Evolutionary conservation across 2,888 invertebrate genomes (phyloP).

Genomic region (Drosophila monieri): DNA sequence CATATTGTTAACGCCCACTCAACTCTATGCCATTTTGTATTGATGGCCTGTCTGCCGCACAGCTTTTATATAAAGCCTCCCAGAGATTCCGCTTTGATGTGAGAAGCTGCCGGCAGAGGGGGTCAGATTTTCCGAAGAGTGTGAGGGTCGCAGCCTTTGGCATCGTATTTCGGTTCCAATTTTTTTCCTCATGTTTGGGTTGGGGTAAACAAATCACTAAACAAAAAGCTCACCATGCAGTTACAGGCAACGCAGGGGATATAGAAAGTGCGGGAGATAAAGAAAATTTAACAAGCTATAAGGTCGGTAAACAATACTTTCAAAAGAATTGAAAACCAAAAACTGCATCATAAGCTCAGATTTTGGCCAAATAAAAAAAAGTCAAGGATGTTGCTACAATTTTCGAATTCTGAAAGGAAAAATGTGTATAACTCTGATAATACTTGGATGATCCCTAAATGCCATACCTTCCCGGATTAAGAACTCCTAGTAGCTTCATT

Average conservation of each 20-base stretch:
- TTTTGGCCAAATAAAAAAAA: no score
- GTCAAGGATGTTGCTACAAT: no score
- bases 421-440: no score
- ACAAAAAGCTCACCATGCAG: slow-evolving; percentile 77
- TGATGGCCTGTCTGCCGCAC: slow-evolving; percentile 80
- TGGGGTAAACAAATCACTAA: slow-evolving; percentile 75
- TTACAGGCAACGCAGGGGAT: slow-evolving; percentile 51
- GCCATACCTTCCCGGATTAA: no score
- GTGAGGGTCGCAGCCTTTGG: slow-evolving; percentile 72
- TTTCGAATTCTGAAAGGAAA: no score
- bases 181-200: slow-evolving; percentile 39
- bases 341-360: no score
- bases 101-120: not conserved
- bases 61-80: slow-evolving; percentile 78
- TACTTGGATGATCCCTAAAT: no score
- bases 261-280: slow-evolving; percentile 25
- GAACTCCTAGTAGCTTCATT: no score
- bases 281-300: no score
- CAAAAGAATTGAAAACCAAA: no score
- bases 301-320: no score
- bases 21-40: slow-evolving; percentile 79
- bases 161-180: slow-evolving; percentile 69
- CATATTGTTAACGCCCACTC: slow-evolving; percentile 79
- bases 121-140: not conserved
- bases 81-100: slow-evolving; percentile 59